Evolutionary conservation across 2,888 invertebrate genomes (phyloP), one percentile per base, ranked within the genome.

Genomic region (Cheilosia vernalis): DNA sequence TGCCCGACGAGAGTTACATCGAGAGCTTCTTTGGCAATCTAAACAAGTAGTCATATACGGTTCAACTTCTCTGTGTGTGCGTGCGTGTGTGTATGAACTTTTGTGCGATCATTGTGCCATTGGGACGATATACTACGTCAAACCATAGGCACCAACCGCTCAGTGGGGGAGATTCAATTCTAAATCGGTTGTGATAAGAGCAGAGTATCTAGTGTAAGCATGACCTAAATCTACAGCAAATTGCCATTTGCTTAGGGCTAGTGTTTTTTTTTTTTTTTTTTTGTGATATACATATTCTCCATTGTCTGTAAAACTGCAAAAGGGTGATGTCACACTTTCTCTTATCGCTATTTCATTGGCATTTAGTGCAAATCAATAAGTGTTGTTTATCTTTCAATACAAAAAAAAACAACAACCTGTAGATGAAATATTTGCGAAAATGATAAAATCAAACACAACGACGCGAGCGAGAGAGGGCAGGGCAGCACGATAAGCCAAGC

Each of bases 111-210:
- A 58, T 37, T 64, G 76, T 81, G 81, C 80, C 79, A 79, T 79
- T 63, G 17, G 40, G 24, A 53, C 24, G 49, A 27, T 13, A 63
- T 21, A 3, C 2, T 40, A 47, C 17, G 42, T 47, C 47, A 56
- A 67, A 58, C 9, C 33, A 60, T 66, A 63, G 17, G 49, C 19
- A 13, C n/a, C 49, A 49, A 9, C 24, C 17, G 17, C 47, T 47
- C 17, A 19, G 44, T 44, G 53, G 47, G 61, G 61, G 30, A 17
- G 21, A 63, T 42, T 56, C 51, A 30, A 56, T 66, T 66, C 67
- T 66, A 84, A 74, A 80, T 70, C 72, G 76, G 76, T 85, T 85
- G 85, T 85, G 85, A 85, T 85, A 85, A 77, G 72, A 77, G 61
- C 53, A 30, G 63, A 61, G 66, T 76, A 76, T 72, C 64, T 66